Percentiles rank a stretch among this genome's conserved stretches.
phyloP scores from a whole-genome alignment of 2,797 vertebrate genomes.

The Acanthurus tractus region DNA sequence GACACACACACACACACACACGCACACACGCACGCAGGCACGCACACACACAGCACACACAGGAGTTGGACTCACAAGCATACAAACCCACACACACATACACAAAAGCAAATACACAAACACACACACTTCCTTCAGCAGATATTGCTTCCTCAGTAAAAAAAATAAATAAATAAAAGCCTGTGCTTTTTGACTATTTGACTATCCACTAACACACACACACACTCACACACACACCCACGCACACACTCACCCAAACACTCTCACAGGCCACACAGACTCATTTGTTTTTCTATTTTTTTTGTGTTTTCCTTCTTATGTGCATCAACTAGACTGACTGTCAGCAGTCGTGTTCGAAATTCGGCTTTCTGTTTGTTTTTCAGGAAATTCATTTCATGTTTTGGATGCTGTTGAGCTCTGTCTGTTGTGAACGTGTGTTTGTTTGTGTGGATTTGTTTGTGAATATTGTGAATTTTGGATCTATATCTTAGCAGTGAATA shows the following conservation, averaged over 20 bases:
- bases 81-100: no score
- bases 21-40: neutral
- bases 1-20: slow-evolving; percentile 22
- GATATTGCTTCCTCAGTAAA: slow-evolving; percentile 39
- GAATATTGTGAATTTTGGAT: slow-evolving; percentile 48
- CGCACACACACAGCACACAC: no score
- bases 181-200: slow-evolving; percentile 17
- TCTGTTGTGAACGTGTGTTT: slow-evolving; percentile 26
- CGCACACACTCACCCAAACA: neutral
- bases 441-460: slow-evolving; percentile 7
- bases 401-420: neutral
- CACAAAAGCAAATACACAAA: neutral
- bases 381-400: slow-evolving; percentile 20
- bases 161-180: neutral
- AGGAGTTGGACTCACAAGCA: no score
- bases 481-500: slow-evolving; percentile 40
- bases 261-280: neutral
- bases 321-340: neutral
- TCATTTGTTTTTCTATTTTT: neutral
- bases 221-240: neutral
- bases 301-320: neutral
- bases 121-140: neutral
- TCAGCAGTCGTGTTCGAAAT: slow-evolving; percentile 5
- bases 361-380: slow-evolving; percentile 13
- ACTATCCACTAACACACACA: neutral